Base-by-base conservation (phyloP, 2,113 vertebrate genomes). In the Rhinoderma darwinii region DNA sequence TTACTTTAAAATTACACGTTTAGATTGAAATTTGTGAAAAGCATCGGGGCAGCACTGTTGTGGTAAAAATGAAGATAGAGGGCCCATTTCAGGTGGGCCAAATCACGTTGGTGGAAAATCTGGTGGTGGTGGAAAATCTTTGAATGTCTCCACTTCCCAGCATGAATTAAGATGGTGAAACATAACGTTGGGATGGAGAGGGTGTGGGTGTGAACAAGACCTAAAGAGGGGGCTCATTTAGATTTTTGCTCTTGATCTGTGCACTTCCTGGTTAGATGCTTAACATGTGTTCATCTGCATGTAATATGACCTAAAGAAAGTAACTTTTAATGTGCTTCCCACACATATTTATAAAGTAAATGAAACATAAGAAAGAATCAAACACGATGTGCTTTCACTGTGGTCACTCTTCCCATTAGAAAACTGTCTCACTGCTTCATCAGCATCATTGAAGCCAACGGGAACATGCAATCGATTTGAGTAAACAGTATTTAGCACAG, bases 351-450 rank as follows among this genome's bases (percentile, higher is more conserved):
- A 30, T 32, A 73, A 54, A 51, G 63, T 73, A 86, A 54, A 81
- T 44, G 63, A 81, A 81, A 80, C 80, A 80, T 80, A 81, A 86
- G 77, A 72, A 80, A 41, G 56, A 77, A 80, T 86, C 84, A 81
- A 81, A 81, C 50, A 76, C 68, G 27, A 76, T 66, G 76, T 51
- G 84, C 75, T 86, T 70, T 79, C 43, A 70, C 39, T 86, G 44
- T 72, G 84, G 84, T 81, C 80, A 56, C 54, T 54, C 47, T 81
- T 73, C 63, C 61, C 56, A 32, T 86, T 78, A 54, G 83, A 50
- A 80, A 80, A 70, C 14, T 51, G 43, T 86, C 76, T 75, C 30
- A 39, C 15, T 86, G 84, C 77, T 86, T 73, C 63, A 86, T 86
- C 84, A 86, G 76, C 76, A 86, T 25, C 44, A 81, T 17, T 86